Conservation (phyloP, 2,888 invertebrate genomes). For the Epinotia bilunana region DNA sequence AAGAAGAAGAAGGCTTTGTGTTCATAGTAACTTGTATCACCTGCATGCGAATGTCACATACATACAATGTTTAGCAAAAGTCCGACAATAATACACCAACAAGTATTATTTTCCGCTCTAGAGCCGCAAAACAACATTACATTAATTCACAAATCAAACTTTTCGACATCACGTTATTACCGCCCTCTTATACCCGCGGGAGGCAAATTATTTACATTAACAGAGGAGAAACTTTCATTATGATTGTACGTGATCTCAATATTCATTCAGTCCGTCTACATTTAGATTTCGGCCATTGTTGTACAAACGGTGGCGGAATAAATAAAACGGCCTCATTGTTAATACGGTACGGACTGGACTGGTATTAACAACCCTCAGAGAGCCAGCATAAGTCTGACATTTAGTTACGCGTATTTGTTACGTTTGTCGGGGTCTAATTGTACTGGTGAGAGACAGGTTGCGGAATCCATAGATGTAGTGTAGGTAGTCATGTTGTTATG, state of each 20-base stretch:
- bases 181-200: neutral
- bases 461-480: no score
- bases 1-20: no score
- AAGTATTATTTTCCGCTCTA: conserved; percentile 12
- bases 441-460: no score
- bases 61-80: neutral
- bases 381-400: no score
- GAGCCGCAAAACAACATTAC: conserved; percentile 26
- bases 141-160: conserved; percentile 31
- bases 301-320: conserved; percentile 38
- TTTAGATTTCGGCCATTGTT: conserved; percentile 40
- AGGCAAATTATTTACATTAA: conserved; percentile 42
- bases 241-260: conserved; percentile 53
- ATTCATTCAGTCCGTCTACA: conserved; percentile 30
- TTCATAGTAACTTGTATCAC: no score
- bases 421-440: no score
- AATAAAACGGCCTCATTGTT: conserved; percentile 26
- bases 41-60: no score
- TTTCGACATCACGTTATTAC: conserved; percentile 20
- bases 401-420: no score
- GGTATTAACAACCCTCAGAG: neutral
- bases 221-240: conserved; percentile 55
- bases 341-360: conserved; percentile 8
- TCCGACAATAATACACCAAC: no score
- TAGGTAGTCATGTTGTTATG: no score